phyloP scores from a whole-genome alignment of 2,113 vertebrate species.

The Sinocyclocheilus rhinocerous region DNA sequence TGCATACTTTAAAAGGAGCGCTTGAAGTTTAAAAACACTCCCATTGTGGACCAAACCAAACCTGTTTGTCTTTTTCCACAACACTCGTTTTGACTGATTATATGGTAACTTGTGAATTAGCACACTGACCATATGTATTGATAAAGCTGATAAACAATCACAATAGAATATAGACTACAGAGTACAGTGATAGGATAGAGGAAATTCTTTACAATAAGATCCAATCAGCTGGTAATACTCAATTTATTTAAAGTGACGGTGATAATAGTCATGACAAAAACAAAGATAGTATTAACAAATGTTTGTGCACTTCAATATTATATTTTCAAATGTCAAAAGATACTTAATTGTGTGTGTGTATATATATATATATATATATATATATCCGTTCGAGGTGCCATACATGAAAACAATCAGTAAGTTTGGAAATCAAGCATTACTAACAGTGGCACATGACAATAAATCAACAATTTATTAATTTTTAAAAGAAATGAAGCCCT shows the following conservation, averaged over 20 bases:
- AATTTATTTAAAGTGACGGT: background rate
- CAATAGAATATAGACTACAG: constrained; percentile 30
- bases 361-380: constrained; percentile 64
- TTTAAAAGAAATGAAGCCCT: constrained; percentile 14
- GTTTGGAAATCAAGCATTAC: constrained; percentile 30
- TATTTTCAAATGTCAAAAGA: too few species aligned
- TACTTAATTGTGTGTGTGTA: too few species aligned
- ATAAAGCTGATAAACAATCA: constrained; percentile 25
- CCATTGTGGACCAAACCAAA: background rate
- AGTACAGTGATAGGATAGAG: constrained; percentile 18
- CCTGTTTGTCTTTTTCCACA: background rate
- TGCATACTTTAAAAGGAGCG: constrained; percentile 23
- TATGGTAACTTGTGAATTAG: background rate
- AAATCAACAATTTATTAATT: constrained; percentile 16
- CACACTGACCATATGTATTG: constrained; percentile 10
- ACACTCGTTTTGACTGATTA: constrained; percentile 5
- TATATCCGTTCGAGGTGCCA: constrained; percentile 67
- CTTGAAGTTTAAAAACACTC: background rate
- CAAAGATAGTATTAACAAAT: background rate
- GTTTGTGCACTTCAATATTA: constrained; percentile 15
- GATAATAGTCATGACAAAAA: background rate
- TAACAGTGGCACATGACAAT: constrained; percentile 42
- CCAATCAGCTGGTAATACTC: background rate
- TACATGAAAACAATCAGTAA: constrained; percentile 68
- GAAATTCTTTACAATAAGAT: constrained; percentile 11